Percentiles rank a stretch among this genome's conserved stretches.
These are phyloP conservation scores for Acanthis flammea DNA, from an alignment of 2,797 vertebrate genomes.

Conservation along the genomic window DNA sequence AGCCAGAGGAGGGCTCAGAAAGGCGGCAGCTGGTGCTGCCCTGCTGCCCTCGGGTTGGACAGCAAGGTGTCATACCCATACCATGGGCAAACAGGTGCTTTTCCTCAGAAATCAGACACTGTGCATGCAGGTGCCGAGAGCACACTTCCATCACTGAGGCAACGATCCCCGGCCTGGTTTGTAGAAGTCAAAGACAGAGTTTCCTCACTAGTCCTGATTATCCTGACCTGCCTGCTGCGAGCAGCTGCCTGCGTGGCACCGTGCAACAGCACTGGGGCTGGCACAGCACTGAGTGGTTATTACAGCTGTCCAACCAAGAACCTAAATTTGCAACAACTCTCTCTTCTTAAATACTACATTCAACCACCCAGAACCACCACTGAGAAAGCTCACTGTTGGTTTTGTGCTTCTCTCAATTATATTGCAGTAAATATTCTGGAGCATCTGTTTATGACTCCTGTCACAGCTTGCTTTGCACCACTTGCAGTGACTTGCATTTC, in stretches of 20 bases:
- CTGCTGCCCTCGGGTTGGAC: fast-evolving
- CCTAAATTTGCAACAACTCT: constrained; percentile 10
- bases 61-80: fast-evolving
- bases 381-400: not conserved
- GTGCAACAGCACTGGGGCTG: fast-evolving
- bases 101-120: not conserved
- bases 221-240: not conserved
- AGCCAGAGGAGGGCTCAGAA: not conserved
- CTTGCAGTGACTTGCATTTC: not conserved
- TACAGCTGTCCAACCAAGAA: not conserved
- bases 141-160: not conserved
- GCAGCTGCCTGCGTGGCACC: constrained; percentile 28
- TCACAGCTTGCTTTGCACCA: not conserved
- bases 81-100: not conserved
- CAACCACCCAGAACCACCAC: not conserved
- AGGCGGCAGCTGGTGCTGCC: not conserved
- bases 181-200: not conserved
- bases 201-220: not conserved
- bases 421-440: not conserved
- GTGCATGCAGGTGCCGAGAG: fast-evolving
- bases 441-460: not conserved
- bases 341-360: not conserved
- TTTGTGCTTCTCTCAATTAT: not conserved
- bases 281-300: not conserved
- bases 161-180: not conserved